phyloP scores from a whole-genome alignment of 2,888 invertebrate species.

The Dasysyrphus albostriatus region DNA sequence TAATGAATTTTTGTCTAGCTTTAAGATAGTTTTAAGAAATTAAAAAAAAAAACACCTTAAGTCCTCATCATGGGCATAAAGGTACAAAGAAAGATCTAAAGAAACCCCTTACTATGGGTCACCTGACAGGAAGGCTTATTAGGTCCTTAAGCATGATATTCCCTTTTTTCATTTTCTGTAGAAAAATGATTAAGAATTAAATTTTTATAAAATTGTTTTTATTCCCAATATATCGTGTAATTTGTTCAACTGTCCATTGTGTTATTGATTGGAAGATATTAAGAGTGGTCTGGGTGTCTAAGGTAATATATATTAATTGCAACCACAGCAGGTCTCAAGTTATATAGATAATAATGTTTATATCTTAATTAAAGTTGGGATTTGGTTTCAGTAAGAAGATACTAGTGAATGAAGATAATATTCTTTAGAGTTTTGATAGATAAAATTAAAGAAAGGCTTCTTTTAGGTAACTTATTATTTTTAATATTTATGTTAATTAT shows the following conservation, averaged over 20 bases:
- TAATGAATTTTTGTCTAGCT: too few species aligned
- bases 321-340: constrained; percentile 14
- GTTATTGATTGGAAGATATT: background rate
- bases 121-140: too few species aligned
- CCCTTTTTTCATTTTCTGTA: too few species aligned
- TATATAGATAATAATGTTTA: background rate
- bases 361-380: background rate
- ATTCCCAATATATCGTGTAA: background rate
- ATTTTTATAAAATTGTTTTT: background rate
- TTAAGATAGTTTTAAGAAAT: too few species aligned
- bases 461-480: background rate
- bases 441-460: background rate
- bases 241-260: background rate
- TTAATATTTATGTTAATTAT: too few species aligned
- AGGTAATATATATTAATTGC: background rate
- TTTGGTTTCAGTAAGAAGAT: constrained; percentile 1
- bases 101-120: too few species aligned
- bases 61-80: too few species aligned
- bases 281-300: background rate
- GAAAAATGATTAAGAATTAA: too few species aligned
- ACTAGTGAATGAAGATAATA: background rate
- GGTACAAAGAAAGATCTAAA: too few species aligned
- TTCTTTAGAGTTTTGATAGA: background rate
- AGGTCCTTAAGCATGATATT: too few species aligned
- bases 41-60: too few species aligned